phyloP scores from a whole-genome alignment of 2,797 vertebrate genomes.

The Loris lydekkerianus region DNA sequence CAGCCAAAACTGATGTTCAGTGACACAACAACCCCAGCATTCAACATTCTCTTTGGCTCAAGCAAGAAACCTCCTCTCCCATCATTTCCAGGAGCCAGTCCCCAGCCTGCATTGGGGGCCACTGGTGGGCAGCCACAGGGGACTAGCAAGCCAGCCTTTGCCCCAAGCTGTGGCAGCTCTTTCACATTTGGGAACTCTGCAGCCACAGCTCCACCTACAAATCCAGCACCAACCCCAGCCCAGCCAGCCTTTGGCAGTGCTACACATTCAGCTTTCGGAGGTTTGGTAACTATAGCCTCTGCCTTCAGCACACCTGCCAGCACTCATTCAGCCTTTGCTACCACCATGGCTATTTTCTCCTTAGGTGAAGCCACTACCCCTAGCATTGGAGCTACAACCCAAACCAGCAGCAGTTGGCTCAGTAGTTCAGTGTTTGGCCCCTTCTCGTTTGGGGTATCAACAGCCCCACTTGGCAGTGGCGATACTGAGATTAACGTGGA shows the following conservation, averaged over 20 bases:
- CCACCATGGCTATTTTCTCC: slow-evolving; percentile 87
- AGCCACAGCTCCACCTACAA: background rate
- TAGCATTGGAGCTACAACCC: slow-evolving; percentile 90
- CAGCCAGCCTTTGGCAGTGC: slow-evolving; percentile 84
- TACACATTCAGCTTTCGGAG: slow-evolving; percentile 81
- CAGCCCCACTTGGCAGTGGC: slow-evolving; percentile 68
- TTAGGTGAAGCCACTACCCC: slow-evolving; percentile 89
- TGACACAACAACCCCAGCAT: slow-evolving; percentile 81
- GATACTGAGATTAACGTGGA: too few species aligned
- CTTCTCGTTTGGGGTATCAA: slow-evolving; percentile 90
- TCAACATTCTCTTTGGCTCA: slow-evolving; percentile 86
- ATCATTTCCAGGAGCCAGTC: slow-evolving; percentile 81
- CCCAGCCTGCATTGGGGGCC: slow-evolving; percentile 89
- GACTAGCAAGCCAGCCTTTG: slow-evolving; percentile 63
- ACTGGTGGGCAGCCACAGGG: slow-evolving; percentile 70
- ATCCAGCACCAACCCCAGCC: background rate
- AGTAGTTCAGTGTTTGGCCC: slow-evolving; percentile 84
- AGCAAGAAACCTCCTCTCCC: background rate
- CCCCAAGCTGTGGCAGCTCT: slow-evolving; percentile 76
- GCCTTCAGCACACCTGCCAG: slow-evolving; percentile 81
- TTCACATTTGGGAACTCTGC: slow-evolving; percentile 85
- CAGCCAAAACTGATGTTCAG: slow-evolving; percentile 79
- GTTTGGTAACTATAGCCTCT: slow-evolving; percentile 68
- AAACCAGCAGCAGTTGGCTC: slow-evolving; percentile 86
- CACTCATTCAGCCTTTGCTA: slow-evolving; percentile 86